Base-by-base conservation (phyloP, 2,888 invertebrate species). In the Euphydryas editha region DNA sequence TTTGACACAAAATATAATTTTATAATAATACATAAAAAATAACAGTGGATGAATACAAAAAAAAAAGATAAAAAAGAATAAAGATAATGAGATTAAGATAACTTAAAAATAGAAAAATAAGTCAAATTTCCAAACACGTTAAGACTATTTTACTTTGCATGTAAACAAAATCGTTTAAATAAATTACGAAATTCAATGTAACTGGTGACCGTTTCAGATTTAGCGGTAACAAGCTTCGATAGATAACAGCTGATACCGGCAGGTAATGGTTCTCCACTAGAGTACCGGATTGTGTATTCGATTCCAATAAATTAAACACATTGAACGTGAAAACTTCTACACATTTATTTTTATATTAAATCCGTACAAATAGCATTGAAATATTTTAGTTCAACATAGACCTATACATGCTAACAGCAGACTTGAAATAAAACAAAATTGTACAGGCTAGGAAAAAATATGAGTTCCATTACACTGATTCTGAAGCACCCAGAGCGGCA, bases 221-320 rank as follows among this genome's bases (percentile, higher is more conserved):
- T 46, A 46, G 36, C n/a, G 20, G 56, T 65, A 60, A 15, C 24
- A 46, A 65, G 64, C 36, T 42, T 51, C 18, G 49, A 57, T 65
- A 39, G 60, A 65, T 65, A 65, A 21, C 56, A 39, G 46, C 59
- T 47, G 60, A 61, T 65, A 65, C n/a, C 47, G 18, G 17, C 2
- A 18, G 65, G 60, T 65, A 65, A 65, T 15, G 21, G 24, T 24
- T 18, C 56, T 36, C 36, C 36, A 18, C 4, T 56, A 17, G 36
- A 37, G 15, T 37, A 58, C 21, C 20, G 2, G 15, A 15, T 20
- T 37, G 18, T 6, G 10, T 13, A 20, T 46, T 18, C 46, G 20
- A 10, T 47, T 47, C 17, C 13, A 17, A 47, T 21, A 20, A 11
- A 10, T 4, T 20, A 47, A 47, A 11, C 46, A 46, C n/a, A 46